phyloP scores from a whole-genome alignment of 2,797 vertebrate species.

The Pseudochirops corinnae region DNA sequence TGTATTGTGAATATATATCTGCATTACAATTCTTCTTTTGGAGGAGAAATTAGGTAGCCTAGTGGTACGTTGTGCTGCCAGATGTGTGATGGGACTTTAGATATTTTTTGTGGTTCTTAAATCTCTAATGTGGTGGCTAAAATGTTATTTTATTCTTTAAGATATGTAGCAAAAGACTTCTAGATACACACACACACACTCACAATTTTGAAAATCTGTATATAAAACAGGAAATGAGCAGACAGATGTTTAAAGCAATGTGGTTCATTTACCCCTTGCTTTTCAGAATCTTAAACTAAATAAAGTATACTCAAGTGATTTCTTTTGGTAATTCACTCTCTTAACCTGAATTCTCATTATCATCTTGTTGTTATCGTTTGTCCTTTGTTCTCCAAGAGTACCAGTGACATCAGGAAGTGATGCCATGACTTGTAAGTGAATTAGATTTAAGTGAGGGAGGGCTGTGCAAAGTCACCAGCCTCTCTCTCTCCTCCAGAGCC shows the following conservation, averaged over 20 bases:
- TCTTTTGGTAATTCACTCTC: not conserved
- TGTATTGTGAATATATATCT: constrained; percentile 56
- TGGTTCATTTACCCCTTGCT: constrained; percentile 19
- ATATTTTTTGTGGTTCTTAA: constrained; percentile 41
- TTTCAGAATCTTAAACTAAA: constrained; percentile 13
- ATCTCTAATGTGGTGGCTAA: not conserved
- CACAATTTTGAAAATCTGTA: constrained; percentile 11
- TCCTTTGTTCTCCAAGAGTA: no score
- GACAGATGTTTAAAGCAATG: constrained; percentile 4
- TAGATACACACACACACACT: not conserved
- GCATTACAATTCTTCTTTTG: constrained; percentile 51
- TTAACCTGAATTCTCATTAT: not conserved
- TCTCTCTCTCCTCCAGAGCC: no score
- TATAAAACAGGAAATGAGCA: constrained; percentile 44
- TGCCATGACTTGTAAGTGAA: no score
- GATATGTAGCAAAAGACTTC: not conserved
- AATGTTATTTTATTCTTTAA: constrained; percentile 42
- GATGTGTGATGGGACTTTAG: constrained; percentile 44
- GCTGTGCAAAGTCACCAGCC: no score
- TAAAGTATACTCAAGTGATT: not conserved
- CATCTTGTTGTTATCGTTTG: not conserved
- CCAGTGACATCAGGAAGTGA: no score
- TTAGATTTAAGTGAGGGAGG: no score
- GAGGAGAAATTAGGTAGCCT: constrained; percentile 54
- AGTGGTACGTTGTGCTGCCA: constrained; percentile 32